Evolutionary conservation across 2,888 invertebrate species (phyloP).

Genomic region (Diachrysia chrysitis): DNA sequence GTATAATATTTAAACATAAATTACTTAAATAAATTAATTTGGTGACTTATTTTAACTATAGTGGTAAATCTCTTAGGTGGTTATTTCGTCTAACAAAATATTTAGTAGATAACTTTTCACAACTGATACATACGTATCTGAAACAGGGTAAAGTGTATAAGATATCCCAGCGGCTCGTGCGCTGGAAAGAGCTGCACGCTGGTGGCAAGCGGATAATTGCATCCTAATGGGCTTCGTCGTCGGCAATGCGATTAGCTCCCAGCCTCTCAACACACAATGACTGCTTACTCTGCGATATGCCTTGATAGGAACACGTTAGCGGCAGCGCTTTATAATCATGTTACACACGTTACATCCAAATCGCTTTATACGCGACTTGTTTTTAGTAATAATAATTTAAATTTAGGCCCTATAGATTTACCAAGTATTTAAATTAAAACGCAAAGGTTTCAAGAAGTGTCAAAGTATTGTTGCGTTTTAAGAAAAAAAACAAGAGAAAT

Average conservation of each 20-base stretch:
- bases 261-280: conserved; percentile 60
- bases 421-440: too few species aligned
- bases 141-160: conserved; percentile 34
- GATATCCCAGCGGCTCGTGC: conserved; percentile 56
- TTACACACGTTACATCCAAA: conserved; percentile 43
- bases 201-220: conserved; percentile 63
- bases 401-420: not conserved
- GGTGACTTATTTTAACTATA: too few species aligned
- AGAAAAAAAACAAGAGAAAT: too few species aligned
- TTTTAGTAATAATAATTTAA: not conserved
- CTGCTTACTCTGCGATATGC: conserved; percentile 29
- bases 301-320: conserved; percentile 46
- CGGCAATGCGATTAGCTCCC: conserved; percentile 65
- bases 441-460: too few species aligned
- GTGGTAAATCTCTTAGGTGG: too few species aligned
- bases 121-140: not conserved
- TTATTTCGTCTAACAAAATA: too few species aligned
- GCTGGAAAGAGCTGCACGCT: conserved; percentile 43
- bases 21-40: too few species aligned
- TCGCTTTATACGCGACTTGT: too few species aligned
- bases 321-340: conserved; percentile 40
- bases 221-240: conserved; percentile 57
- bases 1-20: too few species aligned
- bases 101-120: not conserved
- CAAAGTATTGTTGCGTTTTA: too few species aligned